Evolutionary conservation across 2,797 vertebrate species (phyloP).

Genomic region (Chromobotia macracanthus): DNA sequence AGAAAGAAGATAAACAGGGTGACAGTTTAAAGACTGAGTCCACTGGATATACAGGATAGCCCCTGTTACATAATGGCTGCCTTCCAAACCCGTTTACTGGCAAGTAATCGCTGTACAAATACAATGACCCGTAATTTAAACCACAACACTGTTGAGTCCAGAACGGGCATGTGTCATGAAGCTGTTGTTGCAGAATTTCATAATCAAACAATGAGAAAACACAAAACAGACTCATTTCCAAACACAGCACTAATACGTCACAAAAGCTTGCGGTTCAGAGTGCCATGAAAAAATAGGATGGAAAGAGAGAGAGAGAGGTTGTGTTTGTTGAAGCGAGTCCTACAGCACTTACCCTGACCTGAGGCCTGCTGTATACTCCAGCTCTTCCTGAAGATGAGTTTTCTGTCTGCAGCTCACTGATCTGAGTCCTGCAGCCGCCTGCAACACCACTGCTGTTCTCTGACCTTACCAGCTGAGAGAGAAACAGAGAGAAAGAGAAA

Average conservation of each 20-base stretch:
- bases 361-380: slow-evolving; percentile 72
- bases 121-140: slow-evolving; percentile 62
- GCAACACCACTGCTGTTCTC: slow-evolving; percentile 57
- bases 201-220: slow-evolving; percentile 34
- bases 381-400: slow-evolving; percentile 60
- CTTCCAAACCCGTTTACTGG: slow-evolving; percentile 63
- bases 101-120: slow-evolving; percentile 54
- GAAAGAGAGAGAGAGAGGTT: no score
- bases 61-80: slow-evolving; percentile 55
- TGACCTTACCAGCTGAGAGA: slow-evolving; percentile 64
- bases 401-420: slow-evolving; percentile 64
- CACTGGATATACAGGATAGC: slow-evolving; percentile 48
- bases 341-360: slow-evolving; percentile 81
- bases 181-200: slow-evolving; percentile 57
- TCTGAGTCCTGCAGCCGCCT: slow-evolving; percentile 67
- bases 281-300: slow-evolving; percentile 66
- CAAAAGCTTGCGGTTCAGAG: slow-evolving; percentile 56
- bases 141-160: slow-evolving; percentile 53
- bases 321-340: slow-evolving; percentile 54
- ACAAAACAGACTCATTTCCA: slow-evolving; percentile 47
- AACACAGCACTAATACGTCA: slow-evolving; percentile 44
- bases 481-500: slow-evolving; percentile 2
- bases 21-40: slow-evolving; percentile 42
- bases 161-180: slow-evolving; percentile 53
- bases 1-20: slow-evolving; percentile 36